phyloP scores from a whole-genome alignment of 2,888 invertebrate species.

The Eurois occulta region DNA sequence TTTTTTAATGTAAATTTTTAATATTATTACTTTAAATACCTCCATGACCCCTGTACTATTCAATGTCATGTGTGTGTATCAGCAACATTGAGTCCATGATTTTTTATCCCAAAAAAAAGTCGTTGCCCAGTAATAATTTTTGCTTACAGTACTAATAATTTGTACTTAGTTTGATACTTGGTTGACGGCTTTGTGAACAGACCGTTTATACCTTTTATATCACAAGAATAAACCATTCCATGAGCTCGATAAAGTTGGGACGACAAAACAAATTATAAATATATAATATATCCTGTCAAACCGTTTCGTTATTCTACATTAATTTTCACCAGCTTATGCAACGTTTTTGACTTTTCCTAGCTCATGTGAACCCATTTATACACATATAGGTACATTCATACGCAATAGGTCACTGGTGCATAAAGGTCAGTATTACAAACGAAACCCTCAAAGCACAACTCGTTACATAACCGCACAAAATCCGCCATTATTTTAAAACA shows the following conservation, averaged over 20 bases:
- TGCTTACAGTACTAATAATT: too few species aligned
- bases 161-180: not conserved
- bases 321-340: not conserved
- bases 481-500: constrained; percentile 51
- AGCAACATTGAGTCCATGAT: not conserved
- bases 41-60: not conserved
- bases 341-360: not conserved
- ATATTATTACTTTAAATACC: not conserved
- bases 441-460: not conserved
- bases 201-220: not conserved
- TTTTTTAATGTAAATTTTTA: not conserved
- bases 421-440: not conserved
- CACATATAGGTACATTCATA: too few species aligned
- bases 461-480: constrained; percentile 22
- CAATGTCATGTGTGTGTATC: too few species aligned
- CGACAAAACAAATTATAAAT: not conserved
- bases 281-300: not conserved
- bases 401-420: not conserved
- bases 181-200: not conserved
- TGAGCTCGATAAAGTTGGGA: not conserved
- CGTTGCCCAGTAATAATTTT: not conserved
- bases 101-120: not conserved
- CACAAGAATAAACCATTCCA: not conserved
- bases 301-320: not conserved
- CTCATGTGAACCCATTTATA: not conserved